These are phyloP conservation scores for Pelodytes ibericus DNA, from an alignment of 2,797 vertebrate species.

Conservation along the genomic window DNA sequence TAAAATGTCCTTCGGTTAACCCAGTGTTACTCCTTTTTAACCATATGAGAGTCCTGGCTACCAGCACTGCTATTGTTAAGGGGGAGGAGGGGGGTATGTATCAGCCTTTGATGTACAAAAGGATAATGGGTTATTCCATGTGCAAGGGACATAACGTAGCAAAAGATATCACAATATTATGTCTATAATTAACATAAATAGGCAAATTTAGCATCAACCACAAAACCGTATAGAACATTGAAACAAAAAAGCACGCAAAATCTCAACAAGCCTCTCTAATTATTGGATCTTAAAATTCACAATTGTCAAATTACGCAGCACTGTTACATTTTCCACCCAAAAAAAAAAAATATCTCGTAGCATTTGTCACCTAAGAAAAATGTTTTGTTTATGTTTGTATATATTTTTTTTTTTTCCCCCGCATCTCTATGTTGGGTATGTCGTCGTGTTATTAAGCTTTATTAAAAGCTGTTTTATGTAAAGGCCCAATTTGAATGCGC, in stretches of 20 bases:
- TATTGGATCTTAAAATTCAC: conserved; percentile 37
- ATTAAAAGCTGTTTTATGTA: conserved; percentile 74
- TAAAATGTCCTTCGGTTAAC: conserved; percentile 28
- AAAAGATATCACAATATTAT: neutral
- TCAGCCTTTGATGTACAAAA: neutral
- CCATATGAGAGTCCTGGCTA: neutral
- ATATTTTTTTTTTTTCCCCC: too few relatives aligned
- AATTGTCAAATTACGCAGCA: conserved; percentile 50
- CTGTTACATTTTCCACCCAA: conserved; percentile 28
- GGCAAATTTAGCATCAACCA: conserved; percentile 14
- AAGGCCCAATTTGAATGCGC: conserved; percentile 73
- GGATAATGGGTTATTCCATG: conserved; percentile 3
- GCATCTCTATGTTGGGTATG: conserved; percentile 26
- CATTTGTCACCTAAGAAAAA: conserved; percentile 50
- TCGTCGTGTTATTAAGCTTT: conserved; percentile 71
- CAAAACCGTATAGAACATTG: conserved; percentile 5
- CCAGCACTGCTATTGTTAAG: too few relatives aligned
- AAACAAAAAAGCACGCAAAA: conserved; percentile 31
- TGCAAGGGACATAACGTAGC: neutral
- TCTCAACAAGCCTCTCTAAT: conserved; percentile 41
- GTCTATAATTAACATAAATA: neutral
- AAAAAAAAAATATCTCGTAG: conserved; percentile 34
- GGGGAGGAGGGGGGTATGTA: neutral
- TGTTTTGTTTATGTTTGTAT: too few relatives aligned
- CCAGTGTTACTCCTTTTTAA: conserved; percentile 6